Base-by-base conservation (phyloP, 2,113 vertebrate species). In the Dryoscopus gambensis region DNA sequence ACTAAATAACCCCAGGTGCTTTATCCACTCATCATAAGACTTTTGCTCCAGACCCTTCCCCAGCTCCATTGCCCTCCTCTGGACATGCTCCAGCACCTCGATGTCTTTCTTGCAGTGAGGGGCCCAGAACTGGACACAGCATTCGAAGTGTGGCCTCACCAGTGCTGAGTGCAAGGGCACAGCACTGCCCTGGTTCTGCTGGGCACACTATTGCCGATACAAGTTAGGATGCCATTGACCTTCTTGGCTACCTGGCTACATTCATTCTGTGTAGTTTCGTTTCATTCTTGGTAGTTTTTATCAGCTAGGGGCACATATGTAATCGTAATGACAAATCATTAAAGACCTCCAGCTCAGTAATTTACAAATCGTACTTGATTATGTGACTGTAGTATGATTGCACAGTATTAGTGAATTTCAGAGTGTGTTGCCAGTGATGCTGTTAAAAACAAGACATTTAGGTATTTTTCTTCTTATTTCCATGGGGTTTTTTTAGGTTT, bases 31-130 rank as follows among this genome's bases (percentile, higher is more conserved):
- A 19, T 31, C 8, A 13, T 13, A 19, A 13, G 47, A 40, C 14
- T 31, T 68, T 30, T 68, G 24, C n/a, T 49, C 37, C 59, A 57
- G 31, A 42, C 17, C 13, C 42, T 37, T 56, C 30, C 10, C 46
- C 77, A 39, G 15, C 27, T 59, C 68, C 2, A 0, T 3, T 81
- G 37, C 7, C 6, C 20, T 67, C 46, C 37, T 60, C 28, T 60
- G 39, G 28, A 21, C 28, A 8, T 1, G 0, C 17, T 50, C 28
- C 28, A 39, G 57, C 28, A 9, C 19, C 33, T 52, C 31, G 0
- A 5, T 28, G 44, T 67, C 27, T 4, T 65, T 23, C 19, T 39
- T 81, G 33, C 8, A 24, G 33, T 30, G 33, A 21, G 23, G 1
- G 27, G 7, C 7, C 19, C 53, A 17, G 23, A 52, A 17, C 28